phyloP scores from a whole-genome alignment of 2,888 invertebrate species.

The Prosopocoilus inquinatus region DNA sequence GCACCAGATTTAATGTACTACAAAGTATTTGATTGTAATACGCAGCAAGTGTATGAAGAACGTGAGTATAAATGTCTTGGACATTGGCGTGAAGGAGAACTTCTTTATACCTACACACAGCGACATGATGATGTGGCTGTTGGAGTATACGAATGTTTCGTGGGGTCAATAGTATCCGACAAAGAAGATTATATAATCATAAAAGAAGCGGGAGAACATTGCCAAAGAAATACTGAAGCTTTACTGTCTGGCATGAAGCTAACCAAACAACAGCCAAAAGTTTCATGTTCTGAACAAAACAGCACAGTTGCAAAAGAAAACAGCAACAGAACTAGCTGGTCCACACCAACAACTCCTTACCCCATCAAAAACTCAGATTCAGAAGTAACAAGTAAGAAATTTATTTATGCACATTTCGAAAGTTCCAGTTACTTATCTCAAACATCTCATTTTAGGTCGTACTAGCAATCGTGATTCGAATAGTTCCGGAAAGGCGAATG shows the following conservation, averaged over 20 bases:
- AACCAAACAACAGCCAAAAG: constrained; percentile 46
- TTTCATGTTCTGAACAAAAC: neutral
- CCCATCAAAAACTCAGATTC: neutral
- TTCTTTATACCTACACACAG: constrained; percentile 65
- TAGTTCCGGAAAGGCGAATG: neutral
- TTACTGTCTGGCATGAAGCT: constrained; percentile 62
- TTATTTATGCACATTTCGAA: neutral
- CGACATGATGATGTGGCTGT: constrained; percentile 56
- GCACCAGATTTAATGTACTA: constrained; percentile 67
- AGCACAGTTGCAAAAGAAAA: neutral
- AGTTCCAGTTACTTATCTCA: neutral
- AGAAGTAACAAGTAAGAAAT: neutral
- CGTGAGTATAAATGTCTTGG: constrained; percentile 65
- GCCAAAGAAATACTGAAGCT: constrained; percentile 60
- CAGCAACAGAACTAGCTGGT: neutral
- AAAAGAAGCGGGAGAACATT: constrained; percentile 66
- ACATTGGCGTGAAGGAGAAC: constrained; percentile 63
- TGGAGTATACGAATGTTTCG: constrained; percentile 64
- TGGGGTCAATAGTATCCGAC: constrained; percentile 59
- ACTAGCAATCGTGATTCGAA: neutral
- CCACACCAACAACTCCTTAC: neutral
- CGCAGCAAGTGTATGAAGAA: constrained; percentile 62
- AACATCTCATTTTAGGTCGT: neutral
- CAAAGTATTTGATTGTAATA: constrained; percentile 61
- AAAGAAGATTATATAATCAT: constrained; percentile 58